Conservation (phyloP, 2,113 vertebrate species). For the Diadophis punctatus region DNA sequence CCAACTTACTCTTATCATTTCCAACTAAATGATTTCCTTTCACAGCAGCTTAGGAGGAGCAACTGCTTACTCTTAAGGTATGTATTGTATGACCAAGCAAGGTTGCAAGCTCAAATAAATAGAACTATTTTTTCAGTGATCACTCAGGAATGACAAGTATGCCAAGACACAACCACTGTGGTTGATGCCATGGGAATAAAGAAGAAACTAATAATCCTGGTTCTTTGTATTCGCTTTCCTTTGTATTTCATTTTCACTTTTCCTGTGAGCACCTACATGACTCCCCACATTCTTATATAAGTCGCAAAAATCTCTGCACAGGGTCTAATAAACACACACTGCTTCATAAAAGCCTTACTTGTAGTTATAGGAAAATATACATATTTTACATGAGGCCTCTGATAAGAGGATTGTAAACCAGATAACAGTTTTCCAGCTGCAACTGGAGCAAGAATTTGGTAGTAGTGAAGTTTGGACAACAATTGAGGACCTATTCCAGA, state of each 20-base stretch:
- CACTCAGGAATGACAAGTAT: not conserved
- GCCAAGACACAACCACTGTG: not conserved
- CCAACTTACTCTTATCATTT: not conserved
- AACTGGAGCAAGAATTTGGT: not conserved
- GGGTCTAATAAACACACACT: not conserved
- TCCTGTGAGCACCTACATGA: not conserved
- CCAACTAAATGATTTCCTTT: not conserved
- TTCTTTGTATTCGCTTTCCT: not conserved
- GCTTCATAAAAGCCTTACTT: not conserved
- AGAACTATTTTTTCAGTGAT: not conserved
- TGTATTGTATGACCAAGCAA: not conserved
- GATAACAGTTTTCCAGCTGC: not conserved
- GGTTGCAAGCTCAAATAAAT: not conserved
- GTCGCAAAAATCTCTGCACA: not conserved
- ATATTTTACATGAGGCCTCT: not conserved
- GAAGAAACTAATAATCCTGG: not conserved
- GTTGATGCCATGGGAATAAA: not conserved
- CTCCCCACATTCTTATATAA: not conserved
- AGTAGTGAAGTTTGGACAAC: not conserved
- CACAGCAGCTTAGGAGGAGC: not conserved
- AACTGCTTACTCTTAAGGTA: not conserved
- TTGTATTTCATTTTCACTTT: not conserved
- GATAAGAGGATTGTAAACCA: not conserved
- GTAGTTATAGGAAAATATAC: not conserved
- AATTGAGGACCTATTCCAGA: not conserved